Evolutionary conservation across 1,140 invertebrate genomes (phyloP), one percentile per base, ranked within the genome.

Genomic region (Papilio aristodemus): DNA sequence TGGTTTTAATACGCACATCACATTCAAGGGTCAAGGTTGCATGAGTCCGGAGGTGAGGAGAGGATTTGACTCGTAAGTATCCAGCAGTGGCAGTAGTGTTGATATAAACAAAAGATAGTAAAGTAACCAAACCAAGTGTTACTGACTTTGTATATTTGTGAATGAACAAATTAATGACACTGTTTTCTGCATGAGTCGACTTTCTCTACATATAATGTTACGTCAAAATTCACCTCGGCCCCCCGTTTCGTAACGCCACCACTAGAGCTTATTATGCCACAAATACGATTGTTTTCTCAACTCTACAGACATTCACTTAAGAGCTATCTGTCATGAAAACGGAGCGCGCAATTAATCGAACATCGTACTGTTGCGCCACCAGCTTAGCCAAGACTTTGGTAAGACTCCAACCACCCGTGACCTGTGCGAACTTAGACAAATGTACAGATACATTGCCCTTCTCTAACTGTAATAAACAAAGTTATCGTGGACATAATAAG

Each of bases 301-400:
- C 62, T 70, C 71, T 76, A 75, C 69, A 71, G 57, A 71, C 71
- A 69, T 73, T 74, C 69, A 73, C 67, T 73, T 71, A 70, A 78
- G 71, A 70, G 38, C 68, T 66, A 76, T 80, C 72, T 78, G 67
- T 74, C 76, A 72, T 76, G 76, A 72, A 78, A 83, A 81, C 71
- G 73, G 75, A 78, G 74, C 72, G 67, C 70, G 75, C 75, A 79
- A 81, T 81, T 83, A 83, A 84, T 79, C 77, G 77, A 75, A 68
- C 77, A 82, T 82, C 80, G 76, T 73, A 73, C 60, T 76, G 68
- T 81, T 80, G 74, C 78, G 73, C 62, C 76, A 83, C 69, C 62
- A 74, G 73, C 70, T 75, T 79, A 71, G 75, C 72, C 68, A 77
- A 76, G 74, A 74, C 72, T 58, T 63, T 62, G 58, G 58, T 60